Percentiles rank a stretch among this genome's conserved stretches.
phyloP scores from a whole-genome alignment of 2,113 vertebrate species.

The Thermophis baileyi region DNA sequence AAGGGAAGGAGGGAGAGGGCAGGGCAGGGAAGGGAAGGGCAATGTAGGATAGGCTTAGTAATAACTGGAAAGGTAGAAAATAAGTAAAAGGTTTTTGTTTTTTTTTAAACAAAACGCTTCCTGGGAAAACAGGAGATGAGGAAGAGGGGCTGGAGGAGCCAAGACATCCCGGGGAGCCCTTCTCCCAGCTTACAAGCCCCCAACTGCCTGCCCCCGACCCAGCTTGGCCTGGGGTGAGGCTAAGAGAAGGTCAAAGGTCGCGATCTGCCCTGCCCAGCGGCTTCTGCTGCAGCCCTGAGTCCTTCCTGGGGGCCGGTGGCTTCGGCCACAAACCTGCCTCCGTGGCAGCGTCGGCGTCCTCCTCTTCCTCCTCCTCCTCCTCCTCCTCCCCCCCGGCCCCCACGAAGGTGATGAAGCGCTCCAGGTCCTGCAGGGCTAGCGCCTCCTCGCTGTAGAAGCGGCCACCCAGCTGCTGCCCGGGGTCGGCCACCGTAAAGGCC shows the following conservation, averaged over 20 bases:
- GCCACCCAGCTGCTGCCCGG: slow-evolving; percentile 20
- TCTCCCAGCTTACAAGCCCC: not conserved
- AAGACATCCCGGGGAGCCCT: no score
- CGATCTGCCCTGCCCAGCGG: no score
- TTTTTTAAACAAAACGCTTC: not conserved
- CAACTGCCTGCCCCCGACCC: not conserved
- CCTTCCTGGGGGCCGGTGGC: not conserved
- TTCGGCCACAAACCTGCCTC: not conserved
- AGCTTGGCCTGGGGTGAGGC: not conserved
- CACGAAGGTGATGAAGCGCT: slow-evolving; percentile 59
- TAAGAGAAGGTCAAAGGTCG: not conserved
- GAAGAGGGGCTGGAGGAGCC: not conserved
- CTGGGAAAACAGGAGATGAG: not conserved
- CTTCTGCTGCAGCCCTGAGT: not conserved
- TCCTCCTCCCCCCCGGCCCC: slow-evolving; percentile 51
- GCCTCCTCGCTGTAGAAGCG: slow-evolving; percentile 56
- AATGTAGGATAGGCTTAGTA: no score
- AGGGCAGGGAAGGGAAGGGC: no score
- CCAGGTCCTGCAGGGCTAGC: slow-evolving; percentile 54
- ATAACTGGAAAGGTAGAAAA: no score
- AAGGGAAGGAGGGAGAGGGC: no score
- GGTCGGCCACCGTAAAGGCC: slow-evolving; percentile 29
- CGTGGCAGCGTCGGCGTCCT: not conserved
- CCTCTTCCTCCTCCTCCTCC: slow-evolving; percentile 16
- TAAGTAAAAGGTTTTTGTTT: not conserved